Base-by-base conservation (phyloP, 2,888 invertebrate species). In the Cerceris rybyensis region DNA sequence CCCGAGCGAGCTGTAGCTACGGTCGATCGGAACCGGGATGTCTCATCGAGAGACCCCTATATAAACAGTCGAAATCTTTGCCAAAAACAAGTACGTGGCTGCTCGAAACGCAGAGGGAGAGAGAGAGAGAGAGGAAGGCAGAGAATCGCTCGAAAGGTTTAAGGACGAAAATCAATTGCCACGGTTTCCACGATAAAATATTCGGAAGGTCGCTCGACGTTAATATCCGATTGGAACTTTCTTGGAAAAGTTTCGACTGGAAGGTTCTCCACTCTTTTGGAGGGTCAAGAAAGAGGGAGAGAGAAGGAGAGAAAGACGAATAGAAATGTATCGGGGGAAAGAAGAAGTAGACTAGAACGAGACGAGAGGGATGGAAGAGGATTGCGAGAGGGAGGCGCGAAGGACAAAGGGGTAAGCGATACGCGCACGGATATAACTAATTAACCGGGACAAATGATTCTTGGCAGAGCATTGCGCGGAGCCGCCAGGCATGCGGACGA, bases 361-460 rank as follows among this genome's bases (percentile, higher is more conserved):
- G 11, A n/a, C 8, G 8, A 28, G 7, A 8, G 43, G 13, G 6
- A 0, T 6, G 57, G 14, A 0, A 11, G 6, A 13, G 39, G 59
- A 7, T 7, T 2, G 57, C 7, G 50, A 70, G 55, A 46, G 43
- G n/a, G 49, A 42, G 46, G 46, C 54, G n/a, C 50, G 50, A 50
- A n/a, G 50, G 13, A 43, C 54, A 52, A 58, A 17, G 42, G 28
- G 42, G 14, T 11, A n/a, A 43, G 28, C 43, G 16, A 7, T 13
- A 55, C 55, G 14, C n/a, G 46, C 75, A 59, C 81, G 80, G 75
- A 84, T 80, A 80, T 70, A 77, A 82, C 80, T 86, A 88, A 90
- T 88, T 85, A 86, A 84, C 66, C 78, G 64, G 66, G 65, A 60
- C 66, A 50, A 82, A 76, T 83, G 88, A 87, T 88, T 82, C 81